phyloP scores from a whole-genome alignment of 2,797 vertebrate species.

The Propithecus perrieri region DNA sequence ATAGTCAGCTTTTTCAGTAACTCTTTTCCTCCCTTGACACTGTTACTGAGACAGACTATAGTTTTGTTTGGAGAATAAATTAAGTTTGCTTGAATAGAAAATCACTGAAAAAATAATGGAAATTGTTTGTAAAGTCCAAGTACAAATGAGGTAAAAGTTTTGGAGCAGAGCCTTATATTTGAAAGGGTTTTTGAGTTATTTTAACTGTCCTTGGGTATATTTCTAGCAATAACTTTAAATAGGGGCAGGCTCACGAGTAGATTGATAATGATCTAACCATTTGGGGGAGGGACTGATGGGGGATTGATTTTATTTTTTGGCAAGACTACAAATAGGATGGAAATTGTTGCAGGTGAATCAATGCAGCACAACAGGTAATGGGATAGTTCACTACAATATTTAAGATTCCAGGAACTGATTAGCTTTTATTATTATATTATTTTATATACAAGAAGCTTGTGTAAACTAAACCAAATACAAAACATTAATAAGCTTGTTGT shows the following conservation, averaged over 20 bases:
- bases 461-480: constrained; percentile 35
- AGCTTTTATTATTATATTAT: background rate
- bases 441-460: constrained; percentile 28
- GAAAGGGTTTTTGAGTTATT: constrained; percentile 50
- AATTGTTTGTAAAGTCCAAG: constrained; percentile 66
- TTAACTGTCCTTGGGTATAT: constrained; percentile 46
- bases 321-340: constrained; percentile 45
- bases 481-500: background rate
- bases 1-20: constrained; percentile 6
- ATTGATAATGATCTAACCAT: constrained; percentile 64
- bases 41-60: constrained; percentile 14
- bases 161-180: constrained; percentile 41
- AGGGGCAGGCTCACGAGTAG: constrained; percentile 32
- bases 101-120: constrained; percentile 58
- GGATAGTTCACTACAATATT: background rate
- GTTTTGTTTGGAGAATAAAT: constrained; percentile 61
- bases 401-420: constrained; percentile 30
- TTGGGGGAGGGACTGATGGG: background rate
- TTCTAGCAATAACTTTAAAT: constrained; percentile 39
- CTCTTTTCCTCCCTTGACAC: constrained; percentile 23
- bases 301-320: constrained; percentile 44
- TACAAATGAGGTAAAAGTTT: constrained; percentile 66
- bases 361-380: background rate
- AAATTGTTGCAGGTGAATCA: background rate
- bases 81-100: constrained; percentile 61